phyloP scores from a whole-genome alignment of 2,797 vertebrate species.

The Paguma larvata region DNA sequence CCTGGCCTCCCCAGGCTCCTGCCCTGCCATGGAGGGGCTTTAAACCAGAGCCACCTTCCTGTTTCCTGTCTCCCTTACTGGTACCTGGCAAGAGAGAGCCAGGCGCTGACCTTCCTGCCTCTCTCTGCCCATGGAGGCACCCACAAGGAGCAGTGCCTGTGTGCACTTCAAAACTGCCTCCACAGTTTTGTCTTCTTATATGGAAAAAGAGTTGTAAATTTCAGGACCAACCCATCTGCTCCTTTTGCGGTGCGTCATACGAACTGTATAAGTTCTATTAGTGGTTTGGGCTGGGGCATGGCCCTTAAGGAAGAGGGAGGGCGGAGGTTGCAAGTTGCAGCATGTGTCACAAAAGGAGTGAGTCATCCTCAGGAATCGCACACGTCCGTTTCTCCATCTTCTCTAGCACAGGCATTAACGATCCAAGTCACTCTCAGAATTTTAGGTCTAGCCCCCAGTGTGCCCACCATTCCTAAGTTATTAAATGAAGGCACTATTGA shows the following conservation, averaged over 20 bases:
- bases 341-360: conserved; percentile 64
- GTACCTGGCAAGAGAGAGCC: conserved; percentile 64
- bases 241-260: conserved; percentile 62
- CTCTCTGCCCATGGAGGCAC: conserved; percentile 49
- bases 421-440: conserved; percentile 47
- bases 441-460: conserved; percentile 55
- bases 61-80: conserved; percentile 18
- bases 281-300: conserved; percentile 70
- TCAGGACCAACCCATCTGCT: conserved; percentile 79
- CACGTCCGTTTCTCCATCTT: conserved; percentile 77
- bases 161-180: conserved; percentile 75
- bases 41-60: background rate
- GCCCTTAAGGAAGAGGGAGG: conserved; percentile 40
- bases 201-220: conserved; percentile 56
- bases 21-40: background rate
- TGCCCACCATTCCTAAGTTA: background rate
- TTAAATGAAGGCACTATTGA: background rate
- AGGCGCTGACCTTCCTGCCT: conserved; percentile 73
- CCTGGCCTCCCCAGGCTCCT: background rate
- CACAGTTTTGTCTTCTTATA: conserved; percentile 75
- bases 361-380: conserved; percentile 80
- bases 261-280: conserved; percentile 50
- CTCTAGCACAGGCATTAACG: background rate
- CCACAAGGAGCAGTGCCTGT: conserved; percentile 73
- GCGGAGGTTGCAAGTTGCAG: conserved; percentile 70